Evolutionary conservation across 2,888 invertebrate species (phyloP).

Genomic region (Rapana venosa): DNA sequence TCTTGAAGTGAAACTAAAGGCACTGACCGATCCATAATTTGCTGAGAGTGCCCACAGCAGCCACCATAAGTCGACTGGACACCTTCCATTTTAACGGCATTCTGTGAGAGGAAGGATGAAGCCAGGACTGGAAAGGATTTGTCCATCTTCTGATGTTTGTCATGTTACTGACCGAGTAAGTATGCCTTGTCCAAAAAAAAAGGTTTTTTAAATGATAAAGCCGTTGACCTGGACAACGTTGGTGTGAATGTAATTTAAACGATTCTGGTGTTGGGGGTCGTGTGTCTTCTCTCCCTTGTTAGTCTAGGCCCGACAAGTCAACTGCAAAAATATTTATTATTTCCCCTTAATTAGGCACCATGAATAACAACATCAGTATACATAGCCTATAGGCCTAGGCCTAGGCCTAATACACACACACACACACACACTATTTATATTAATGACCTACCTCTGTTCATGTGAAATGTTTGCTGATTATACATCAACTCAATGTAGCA

Average conservation of each 20-base stretch:
- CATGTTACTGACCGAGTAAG: not conserved
- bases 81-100: slow-evolving; percentile 44
- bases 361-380: not conserved
- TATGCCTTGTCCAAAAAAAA: too few species aligned
- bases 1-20: not conserved
- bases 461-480: not conserved
- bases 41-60: slow-evolving; percentile 49
- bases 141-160: not conserved
- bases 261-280: not conserved
- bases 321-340: too few species aligned
- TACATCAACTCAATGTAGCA: not conserved
- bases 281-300: not conserved
- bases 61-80: slow-evolving; percentile 46
- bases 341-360: too few species aligned
- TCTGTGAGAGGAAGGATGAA: slow-evolving; percentile 23
- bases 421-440: not conserved
- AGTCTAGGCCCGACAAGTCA: not conserved
- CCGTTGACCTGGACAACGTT: too few species aligned
- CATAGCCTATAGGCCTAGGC: not conserved
- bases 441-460: not conserved
- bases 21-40: slow-evolving; percentile 55
- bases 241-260: not conserved
- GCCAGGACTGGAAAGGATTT: slow-evolving; percentile 8
- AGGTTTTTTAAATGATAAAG: too few species aligned
- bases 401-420: not conserved